Conservation (phyloP, 2,113 vertebrate genomes). For the Megatriorchis doriae region DNA sequence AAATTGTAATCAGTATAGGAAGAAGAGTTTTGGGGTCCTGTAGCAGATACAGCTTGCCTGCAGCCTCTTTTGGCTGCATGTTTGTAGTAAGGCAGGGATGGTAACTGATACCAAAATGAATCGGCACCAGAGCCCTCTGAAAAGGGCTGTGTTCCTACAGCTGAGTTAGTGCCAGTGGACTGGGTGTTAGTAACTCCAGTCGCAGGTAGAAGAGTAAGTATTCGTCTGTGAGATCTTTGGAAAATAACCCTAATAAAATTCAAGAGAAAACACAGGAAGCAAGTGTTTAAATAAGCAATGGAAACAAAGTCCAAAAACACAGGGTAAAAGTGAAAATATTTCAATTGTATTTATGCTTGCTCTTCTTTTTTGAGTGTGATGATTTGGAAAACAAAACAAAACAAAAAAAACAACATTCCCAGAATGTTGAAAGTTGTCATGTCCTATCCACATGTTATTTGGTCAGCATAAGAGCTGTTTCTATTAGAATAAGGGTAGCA, state of each 20-base stretch:
- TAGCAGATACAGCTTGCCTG: background rate
- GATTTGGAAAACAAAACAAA: background rate
- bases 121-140: background rate
- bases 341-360: background rate
- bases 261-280: background rate
- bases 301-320: background rate
- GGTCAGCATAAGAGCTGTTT: background rate
- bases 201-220: accelerated
- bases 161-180: background rate
- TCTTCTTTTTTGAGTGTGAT: background rate
- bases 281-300: background rate
- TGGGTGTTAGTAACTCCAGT: background rate
- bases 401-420: accelerated
- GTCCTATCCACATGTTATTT: background rate
- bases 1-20: accelerated
- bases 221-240: background rate
- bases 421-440: background rate
- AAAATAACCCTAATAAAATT: background rate
- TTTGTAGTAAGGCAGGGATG: background rate
- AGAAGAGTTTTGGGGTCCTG: background rate
- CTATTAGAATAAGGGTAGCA: background rate
- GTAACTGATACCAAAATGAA: background rate
- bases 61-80: background rate
- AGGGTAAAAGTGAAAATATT: background rate
- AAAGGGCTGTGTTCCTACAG: background rate